Percentiles rank a stretch among this genome's conserved stretches.
Conservation (phyloP, 2,797 vertebrate species). For the Carapus acus region DNA sequence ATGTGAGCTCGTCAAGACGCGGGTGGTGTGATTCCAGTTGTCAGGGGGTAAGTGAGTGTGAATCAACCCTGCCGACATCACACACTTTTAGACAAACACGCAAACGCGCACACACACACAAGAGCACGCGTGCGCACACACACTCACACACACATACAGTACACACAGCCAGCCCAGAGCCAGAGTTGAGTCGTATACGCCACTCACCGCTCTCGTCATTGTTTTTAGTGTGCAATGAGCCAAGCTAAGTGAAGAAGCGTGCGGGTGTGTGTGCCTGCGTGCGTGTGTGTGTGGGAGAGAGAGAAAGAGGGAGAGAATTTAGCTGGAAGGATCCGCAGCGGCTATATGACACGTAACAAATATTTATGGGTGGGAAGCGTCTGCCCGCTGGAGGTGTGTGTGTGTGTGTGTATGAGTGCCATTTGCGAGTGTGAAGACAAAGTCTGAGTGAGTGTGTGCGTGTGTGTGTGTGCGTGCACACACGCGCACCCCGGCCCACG, state of each 20-base stretch:
- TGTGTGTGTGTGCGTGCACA: not conserved
- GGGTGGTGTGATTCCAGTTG: conserved; percentile 70
- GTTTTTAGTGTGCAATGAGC: conserved; percentile 48
- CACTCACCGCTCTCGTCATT: conserved; percentile 55
- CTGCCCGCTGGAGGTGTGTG: conserved; percentile 6
- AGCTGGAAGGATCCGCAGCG: conserved; percentile 9
- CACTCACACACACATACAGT: not conserved
- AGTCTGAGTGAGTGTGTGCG: conserved; percentile 4
- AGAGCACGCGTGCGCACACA: not conserved
- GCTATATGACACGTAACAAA: conserved; percentile 21
- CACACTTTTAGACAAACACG: conserved; percentile 39
- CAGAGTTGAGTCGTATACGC: conserved; percentile 53
- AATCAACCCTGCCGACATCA: conserved; percentile 68
- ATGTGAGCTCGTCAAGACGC: conserved; percentile 63
- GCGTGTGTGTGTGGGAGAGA: not conserved
- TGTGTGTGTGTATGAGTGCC: conserved; percentile 13
- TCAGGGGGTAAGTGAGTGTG: conserved; percentile 70
- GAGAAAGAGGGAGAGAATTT: not conserved
- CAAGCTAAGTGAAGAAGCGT: conserved; percentile 28
- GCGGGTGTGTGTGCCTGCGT: not conserved
- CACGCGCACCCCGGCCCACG: not conserved
- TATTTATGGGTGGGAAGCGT: conserved; percentile 23
- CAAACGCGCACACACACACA: not conserved
- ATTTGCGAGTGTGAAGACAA: conserved; percentile 1
- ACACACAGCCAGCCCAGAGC: conserved; percentile 33